A percentile compares a stretch with the other conserved stretches of the same genome.
phyloP scores from a whole-genome alignment of 1,140 invertebrate genomes.

The Agrilus planipennis region DNA sequence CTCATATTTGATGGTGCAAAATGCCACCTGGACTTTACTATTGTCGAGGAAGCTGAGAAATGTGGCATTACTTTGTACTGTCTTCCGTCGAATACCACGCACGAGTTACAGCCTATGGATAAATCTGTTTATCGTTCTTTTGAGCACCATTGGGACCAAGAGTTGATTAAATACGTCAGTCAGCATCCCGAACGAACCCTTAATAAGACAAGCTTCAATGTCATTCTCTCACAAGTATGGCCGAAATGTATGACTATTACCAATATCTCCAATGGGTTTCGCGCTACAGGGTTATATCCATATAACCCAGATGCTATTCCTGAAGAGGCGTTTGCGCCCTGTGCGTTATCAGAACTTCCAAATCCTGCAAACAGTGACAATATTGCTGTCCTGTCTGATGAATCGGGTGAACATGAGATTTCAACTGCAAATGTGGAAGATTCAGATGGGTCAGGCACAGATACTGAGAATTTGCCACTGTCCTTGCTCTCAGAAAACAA shows the following conservation, averaged over 20 bases:
- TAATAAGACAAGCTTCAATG: constrained; percentile 26
- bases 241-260: not conserved
- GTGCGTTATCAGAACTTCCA: too few species aligned
- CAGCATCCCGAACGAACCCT: constrained; percentile 9
- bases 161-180: constrained; percentile 17
- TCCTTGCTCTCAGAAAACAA: too few species aligned
- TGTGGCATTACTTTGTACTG: constrained; percentile 28
- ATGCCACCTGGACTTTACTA: constrained; percentile 8
- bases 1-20: constrained; percentile 5
- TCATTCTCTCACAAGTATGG: constrained; percentile 17
- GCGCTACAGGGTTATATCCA: constrained; percentile 3
- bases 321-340: constrained; percentile 1
- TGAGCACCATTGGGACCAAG: constrained; percentile 29
- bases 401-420: too few species aligned
- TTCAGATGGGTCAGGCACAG: too few species aligned
- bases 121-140: constrained; percentile 29
- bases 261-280: constrained; percentile 4
- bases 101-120: constrained; percentile 33
- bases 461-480: too few species aligned
- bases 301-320: constrained; percentile 1
- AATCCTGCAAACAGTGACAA: too few species aligned
- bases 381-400: too few species aligned
- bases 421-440: too few species aligned
- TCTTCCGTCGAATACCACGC: constrained; percentile 30
- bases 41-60: constrained; percentile 20